Percentiles rank a stretch among this genome's conserved stretches.
Conservation (phyloP, 1,140 invertebrate genomes). For the Aporrectodea caliginosa region DNA sequence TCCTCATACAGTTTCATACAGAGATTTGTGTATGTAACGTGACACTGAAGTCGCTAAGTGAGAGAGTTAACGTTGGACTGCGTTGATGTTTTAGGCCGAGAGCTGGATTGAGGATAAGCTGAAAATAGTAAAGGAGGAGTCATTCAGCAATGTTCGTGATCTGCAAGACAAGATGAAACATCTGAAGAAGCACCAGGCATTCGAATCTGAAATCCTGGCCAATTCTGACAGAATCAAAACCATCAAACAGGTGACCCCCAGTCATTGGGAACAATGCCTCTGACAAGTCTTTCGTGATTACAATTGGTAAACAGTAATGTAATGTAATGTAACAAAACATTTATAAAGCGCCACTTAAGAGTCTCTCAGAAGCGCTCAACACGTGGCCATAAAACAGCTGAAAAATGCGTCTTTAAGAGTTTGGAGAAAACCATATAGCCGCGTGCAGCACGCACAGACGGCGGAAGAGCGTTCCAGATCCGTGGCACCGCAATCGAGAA, state of each 20-base stretch:
- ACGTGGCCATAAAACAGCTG: no score
- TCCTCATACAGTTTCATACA: no score
- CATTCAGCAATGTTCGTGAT: constrained; percentile 86
- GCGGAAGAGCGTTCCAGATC: no score
- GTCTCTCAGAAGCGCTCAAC: no score
- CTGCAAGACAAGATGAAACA: constrained; percentile 94
- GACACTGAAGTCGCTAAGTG: no score
- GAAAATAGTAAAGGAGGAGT: constrained; percentile 81
- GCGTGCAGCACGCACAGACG: no score
- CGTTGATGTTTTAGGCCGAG: constrained; percentile 59
- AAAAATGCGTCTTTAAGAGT: no score
- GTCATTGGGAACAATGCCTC: no score
- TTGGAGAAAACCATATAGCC: no score
- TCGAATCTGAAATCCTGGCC: constrained; percentile 87
- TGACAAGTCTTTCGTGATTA: background rate
- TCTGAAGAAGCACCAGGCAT: constrained; percentile 95
- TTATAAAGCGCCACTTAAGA: no score
- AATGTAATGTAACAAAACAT: background rate
- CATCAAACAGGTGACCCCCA: constrained; percentile 64
- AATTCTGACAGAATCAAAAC: constrained; percentile 81
- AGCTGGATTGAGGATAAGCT: constrained; percentile 91
- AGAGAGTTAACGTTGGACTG: constrained; percentile 15
- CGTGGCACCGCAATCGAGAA: no score
- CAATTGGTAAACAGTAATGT: constrained; percentile 1
- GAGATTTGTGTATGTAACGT: no score